These are phyloP conservation scores for Polyergus mexicanus DNA, from an alignment of 1,140 invertebrate species.

Conservation along the genomic window DNA sequence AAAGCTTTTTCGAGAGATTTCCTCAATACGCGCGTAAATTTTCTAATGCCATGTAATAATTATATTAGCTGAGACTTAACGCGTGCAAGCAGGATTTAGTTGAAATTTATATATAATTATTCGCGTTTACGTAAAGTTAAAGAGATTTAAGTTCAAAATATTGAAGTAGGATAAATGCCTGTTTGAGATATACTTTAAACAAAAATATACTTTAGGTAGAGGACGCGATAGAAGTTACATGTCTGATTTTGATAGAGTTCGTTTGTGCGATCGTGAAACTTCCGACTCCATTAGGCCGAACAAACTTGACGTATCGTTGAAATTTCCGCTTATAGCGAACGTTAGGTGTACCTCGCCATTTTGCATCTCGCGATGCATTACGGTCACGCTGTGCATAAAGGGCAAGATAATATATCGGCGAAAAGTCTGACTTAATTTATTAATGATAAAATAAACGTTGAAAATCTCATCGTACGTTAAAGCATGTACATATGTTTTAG, in stretches of 20 bases:
- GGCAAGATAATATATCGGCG: neutral
- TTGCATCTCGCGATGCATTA: neutral
- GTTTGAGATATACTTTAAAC: too few species aligned
- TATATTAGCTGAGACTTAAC: constrained; percentile 18
- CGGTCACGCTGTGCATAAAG: neutral
- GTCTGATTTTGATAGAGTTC: constrained; percentile 10
- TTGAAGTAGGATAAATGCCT: neutral
- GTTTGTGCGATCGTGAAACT: constrained; percentile 48
- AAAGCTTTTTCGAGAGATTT: too few species aligned
- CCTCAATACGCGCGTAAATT: neutral
- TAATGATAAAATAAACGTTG: neutral
- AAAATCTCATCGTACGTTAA: neutral
- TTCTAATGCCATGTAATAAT: constrained; percentile 15
- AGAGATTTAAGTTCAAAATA: constrained; percentile 52
- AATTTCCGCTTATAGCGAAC: constrained; percentile 26
- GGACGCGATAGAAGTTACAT: constrained; percentile 8
- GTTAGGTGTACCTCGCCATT: neutral
- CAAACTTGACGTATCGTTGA: constrained; percentile 43
- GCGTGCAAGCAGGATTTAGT: constrained; percentile 11
- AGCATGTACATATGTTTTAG: neutral
- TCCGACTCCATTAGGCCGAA: constrained; percentile 28
- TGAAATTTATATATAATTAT: constrained; percentile 25
- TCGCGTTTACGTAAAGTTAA: constrained; percentile 5
- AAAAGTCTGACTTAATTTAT: constrained; percentile 20
- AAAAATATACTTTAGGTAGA: constrained; percentile 36